Evolutionary conservation across 37 sponge, comb jelly and placozoan species (phyloP).

Genomic region (Lycopodina hypogea): DNA sequence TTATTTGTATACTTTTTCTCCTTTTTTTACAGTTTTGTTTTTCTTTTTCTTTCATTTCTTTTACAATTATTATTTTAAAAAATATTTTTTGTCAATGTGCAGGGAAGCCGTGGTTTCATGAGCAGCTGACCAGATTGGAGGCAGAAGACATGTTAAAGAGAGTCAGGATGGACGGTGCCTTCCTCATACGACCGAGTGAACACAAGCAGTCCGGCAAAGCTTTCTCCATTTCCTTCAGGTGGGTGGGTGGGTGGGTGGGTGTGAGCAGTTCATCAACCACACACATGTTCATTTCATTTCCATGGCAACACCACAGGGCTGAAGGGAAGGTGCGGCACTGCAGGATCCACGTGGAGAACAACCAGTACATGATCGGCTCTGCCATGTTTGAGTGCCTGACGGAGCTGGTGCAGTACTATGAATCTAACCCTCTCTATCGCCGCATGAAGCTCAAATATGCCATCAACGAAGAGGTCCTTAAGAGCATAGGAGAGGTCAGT

Average conservation of each 20-base stretch:
- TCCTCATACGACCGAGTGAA: slow-evolving; percentile 81
- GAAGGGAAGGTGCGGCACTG: slow-evolving; percentile 89
- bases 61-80: no score
- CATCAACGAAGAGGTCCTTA: slow-evolving; percentile 88
- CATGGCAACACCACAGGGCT: slow-evolving; percentile 54
- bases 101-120: slow-evolving; percentile 84
- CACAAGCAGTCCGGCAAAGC: slow-evolving; percentile 14
- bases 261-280: background rate
- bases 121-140: slow-evolving; percentile 59
- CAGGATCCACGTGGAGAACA: slow-evolving; percentile 69
- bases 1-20: no score
- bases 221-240: slow-evolving; percentile 91
- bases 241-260: no score
- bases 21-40: no score
- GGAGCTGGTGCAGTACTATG: slow-evolving; percentile 92
- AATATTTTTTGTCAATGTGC: no score
- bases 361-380: slow-evolving; percentile 88
- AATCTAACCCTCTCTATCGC: slow-evolving; percentile 92
- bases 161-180: slow-evolving; percentile 94
- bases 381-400: slow-evolving; percentile 92
- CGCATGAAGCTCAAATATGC: slow-evolving; percentile 93
- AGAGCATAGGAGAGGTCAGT: slow-evolving; percentile 67
- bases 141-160: slow-evolving; percentile 92
- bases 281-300: background rate
- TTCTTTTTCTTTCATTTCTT: no score